A percentile compares a stretch with the other conserved stretches of the same genome.
phyloP scores from a whole-genome alignment of 2,113 vertebrate genomes.

The Callorhinus ursinus region DNA sequence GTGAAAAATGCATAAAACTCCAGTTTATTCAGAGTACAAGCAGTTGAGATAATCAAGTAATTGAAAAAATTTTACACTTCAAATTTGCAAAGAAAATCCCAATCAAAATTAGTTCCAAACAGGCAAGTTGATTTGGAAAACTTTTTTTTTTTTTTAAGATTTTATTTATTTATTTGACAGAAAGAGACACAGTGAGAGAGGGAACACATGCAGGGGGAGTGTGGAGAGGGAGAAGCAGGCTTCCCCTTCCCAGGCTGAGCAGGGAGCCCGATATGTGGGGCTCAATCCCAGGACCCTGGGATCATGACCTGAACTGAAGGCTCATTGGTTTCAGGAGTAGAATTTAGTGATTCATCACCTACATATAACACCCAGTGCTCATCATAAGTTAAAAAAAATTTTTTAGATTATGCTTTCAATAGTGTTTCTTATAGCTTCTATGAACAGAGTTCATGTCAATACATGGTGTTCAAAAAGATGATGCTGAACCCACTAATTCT shows the following conservation, averaged over 20 bases:
- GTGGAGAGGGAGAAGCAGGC: too few relatives aligned
- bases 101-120: slow-evolving; percentile 7
- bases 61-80: not conserved
- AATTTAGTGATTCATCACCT: not conserved
- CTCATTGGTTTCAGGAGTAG: not conserved
- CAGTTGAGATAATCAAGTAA: slow-evolving; percentile 13
- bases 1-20: slow-evolving; percentile 17
- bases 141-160: not conserved
- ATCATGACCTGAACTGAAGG: too few relatives aligned
- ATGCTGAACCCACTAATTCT: not conserved
- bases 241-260: too few relatives aligned
- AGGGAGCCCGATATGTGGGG: too few relatives aligned
- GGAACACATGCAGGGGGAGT: too few relatives aligned
- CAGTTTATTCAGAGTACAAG: not conserved
- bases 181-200: too few relatives aligned
- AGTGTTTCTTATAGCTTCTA: not conserved
- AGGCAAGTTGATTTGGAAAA: not conserved
- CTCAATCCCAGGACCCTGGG: too few relatives aligned
- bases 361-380: not conserved
- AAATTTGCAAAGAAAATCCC: not conserved
- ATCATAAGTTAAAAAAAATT: not conserved
- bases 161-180: too few relatives aligned
- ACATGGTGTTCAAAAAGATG: not conserved
- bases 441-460: not conserved
- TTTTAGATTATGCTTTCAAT: not conserved